Percentiles rank a stretch among this genome's conserved stretches.
Evolutionary conservation across 2,888 invertebrate genomes (phyloP).

Genomic region (Caenorhabditis afra): DNA sequence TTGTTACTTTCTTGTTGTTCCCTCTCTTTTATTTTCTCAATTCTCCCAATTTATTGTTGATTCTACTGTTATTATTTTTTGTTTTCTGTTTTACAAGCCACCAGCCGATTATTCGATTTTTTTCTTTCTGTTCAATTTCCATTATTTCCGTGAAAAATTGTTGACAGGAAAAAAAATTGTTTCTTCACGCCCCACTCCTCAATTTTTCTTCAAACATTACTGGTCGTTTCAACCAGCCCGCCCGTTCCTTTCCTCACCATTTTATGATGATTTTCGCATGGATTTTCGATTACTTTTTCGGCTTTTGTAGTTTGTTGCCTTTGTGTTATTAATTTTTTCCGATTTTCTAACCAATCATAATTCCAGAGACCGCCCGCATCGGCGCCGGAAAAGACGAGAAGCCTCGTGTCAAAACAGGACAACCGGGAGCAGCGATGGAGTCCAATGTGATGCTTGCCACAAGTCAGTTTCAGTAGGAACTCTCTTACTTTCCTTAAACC

Average conservation of each 20-base stretch:
- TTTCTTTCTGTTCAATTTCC: background rate
- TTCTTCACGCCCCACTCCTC: constrained; percentile 5
- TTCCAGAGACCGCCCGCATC: constrained; percentile 35
- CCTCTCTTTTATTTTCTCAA: background rate
- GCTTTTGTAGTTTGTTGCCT: constrained; percentile 35
- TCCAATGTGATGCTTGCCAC: constrained; percentile 69
- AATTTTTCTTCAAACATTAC: background rate
- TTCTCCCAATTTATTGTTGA: background rate
- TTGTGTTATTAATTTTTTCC: constrained; percentile 1
- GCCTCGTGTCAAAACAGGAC: background rate
- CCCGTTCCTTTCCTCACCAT: background rate
- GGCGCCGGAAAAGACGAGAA: constrained; percentile 30
- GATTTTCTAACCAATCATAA: too few relatives aligned
- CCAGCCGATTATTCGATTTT: background rate
- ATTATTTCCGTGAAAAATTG: constrained; percentile 2
- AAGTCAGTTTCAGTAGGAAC: constrained; percentile 62
- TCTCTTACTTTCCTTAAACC: background rate
- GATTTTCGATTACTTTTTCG: constrained; percentile 46
- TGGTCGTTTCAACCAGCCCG: background rate
- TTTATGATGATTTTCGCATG: constrained; percentile 13
- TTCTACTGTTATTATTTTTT: constrained; percentile 1
- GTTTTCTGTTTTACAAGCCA: background rate
- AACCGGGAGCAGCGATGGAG: constrained; percentile 60
- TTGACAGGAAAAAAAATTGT: background rate
- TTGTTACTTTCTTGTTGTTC: constrained; percentile 3